Evolutionary conservation across 2,113 vertebrate species (phyloP).

Genomic region (Xiphias gladius): DNA sequence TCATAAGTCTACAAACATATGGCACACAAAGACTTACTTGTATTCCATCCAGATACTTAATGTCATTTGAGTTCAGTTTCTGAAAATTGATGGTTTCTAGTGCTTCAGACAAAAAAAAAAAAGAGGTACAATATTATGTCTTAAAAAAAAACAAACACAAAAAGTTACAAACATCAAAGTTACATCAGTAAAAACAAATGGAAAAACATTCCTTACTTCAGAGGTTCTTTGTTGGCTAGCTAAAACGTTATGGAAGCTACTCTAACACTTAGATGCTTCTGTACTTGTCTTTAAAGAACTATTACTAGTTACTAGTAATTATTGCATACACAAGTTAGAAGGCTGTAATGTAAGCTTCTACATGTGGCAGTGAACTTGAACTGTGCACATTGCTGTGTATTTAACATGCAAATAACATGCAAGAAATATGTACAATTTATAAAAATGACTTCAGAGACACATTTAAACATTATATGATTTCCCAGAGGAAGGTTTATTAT

Average conservation of each 20-base stretch:
- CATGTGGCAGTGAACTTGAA: too few species aligned
- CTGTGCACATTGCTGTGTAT: too few species aligned
- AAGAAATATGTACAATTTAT: background rate
- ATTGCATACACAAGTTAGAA: too few species aligned
- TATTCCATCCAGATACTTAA: constrained; percentile 81
- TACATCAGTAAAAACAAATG: too few species aligned
- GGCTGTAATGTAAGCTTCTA: too few species aligned
- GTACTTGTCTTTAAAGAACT: too few species aligned
- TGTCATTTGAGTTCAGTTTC: constrained; percentile 80
- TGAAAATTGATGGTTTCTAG: constrained; percentile 92
- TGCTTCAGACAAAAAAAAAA: constrained; percentile 47
- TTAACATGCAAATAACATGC: background rate
- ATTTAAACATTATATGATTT: background rate
- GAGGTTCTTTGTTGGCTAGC: too few species aligned
- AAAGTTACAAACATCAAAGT: background rate
- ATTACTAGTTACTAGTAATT: too few species aligned
- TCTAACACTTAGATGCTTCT: too few species aligned
- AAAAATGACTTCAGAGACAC: background rate
- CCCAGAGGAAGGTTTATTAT: background rate
- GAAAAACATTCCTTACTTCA: too few species aligned
- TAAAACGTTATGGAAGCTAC: too few species aligned
- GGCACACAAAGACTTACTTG: constrained; percentile 78
- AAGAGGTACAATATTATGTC: background rate
- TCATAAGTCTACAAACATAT: background rate
- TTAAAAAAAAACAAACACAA: background rate